phyloP scores from a whole-genome alignment of 1,140 invertebrate species.

The Drosophila ficusphila region DNA sequence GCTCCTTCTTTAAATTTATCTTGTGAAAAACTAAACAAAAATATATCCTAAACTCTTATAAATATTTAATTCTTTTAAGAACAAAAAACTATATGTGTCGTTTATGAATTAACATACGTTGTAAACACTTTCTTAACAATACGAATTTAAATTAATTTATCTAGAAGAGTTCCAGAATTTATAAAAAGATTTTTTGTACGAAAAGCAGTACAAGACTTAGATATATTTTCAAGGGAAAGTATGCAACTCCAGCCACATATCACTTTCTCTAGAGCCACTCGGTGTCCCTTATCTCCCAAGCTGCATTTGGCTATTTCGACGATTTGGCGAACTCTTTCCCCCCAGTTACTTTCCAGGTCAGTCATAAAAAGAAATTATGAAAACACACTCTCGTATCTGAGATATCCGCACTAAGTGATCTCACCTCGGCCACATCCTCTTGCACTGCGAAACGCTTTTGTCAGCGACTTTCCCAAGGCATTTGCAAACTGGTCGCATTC shows the following conservation, averaged over 20 bases:
- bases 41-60: too few relatives aligned
- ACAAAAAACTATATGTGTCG: too few relatives aligned
- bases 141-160: too few relatives aligned
- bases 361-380: slow-evolving; percentile 5
- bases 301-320: slow-evolving; percentile 14
- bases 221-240: slow-evolving; percentile 6
- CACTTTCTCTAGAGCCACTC: slow-evolving; percentile 17
- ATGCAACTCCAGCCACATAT: too few relatives aligned
- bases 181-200: neutral
- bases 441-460: slow-evolving; percentile 29
- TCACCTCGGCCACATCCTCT: neutral
- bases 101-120: too few relatives aligned
- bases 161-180: too few relatives aligned
- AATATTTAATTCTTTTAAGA: too few relatives aligned
- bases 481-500: slow-evolving; percentile 23
- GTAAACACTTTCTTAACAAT: too few relatives aligned
- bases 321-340: slow-evolving; percentile 16
- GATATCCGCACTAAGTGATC: slow-evolving; percentile 34
- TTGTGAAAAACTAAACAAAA: too few relatives aligned
- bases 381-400: slow-evolving; percentile 14
- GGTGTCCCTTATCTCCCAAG: slow-evolving; percentile 17
- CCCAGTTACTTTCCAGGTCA: slow-evolving; percentile 17
- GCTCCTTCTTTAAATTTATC: too few relatives aligned
- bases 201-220: too few relatives aligned
- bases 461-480: slow-evolving; percentile 41